Evolutionary conservation across 2,888 invertebrate genomes (phyloP).

Genomic region (Ecliptopera silaceata): DNA sequence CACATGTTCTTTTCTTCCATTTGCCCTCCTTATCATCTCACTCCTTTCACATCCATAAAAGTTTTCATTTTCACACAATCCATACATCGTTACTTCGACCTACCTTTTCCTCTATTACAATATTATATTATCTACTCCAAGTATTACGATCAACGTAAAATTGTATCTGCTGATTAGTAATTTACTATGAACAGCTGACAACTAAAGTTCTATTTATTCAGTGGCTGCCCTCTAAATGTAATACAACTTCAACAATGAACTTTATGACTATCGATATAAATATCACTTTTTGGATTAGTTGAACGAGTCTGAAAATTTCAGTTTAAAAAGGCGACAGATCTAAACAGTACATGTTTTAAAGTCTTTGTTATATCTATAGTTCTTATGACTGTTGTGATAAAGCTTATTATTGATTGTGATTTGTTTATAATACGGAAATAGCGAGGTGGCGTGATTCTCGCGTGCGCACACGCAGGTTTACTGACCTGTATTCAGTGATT

Average conservation of each 20-base stretch:
- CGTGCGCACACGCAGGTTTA: slow-evolving; percentile 63
- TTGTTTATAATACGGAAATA: slow-evolving; percentile 51
- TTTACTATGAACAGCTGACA: slow-evolving; percentile 40
- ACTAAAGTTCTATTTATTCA: slow-evolving; percentile 33
- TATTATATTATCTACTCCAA: background rate
- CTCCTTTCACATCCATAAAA: no score
- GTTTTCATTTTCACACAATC: no score
- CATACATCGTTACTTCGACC: no score
- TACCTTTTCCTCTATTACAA: no score
- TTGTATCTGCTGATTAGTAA: slow-evolving; percentile 5
- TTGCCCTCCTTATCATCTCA: no score
- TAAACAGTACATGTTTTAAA: slow-evolving; percentile 14
- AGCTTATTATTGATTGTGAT: slow-evolving; percentile 3
- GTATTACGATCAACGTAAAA: background rate
- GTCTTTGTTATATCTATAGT: background rate
- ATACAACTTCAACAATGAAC: slow-evolving; percentile 33
- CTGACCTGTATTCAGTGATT: slow-evolving; percentile 63
- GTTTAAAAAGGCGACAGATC: slow-evolving; percentile 39
- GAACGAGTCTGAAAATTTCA: slow-evolving; percentile 13
- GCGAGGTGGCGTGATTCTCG: slow-evolving; percentile 70
- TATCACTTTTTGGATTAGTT: slow-evolving; percentile 10
- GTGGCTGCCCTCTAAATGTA: slow-evolving; percentile 53
- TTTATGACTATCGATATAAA: slow-evolving; percentile 24
- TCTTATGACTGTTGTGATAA: slow-evolving; percentile 4
- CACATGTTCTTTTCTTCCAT: no score